Percentiles rank a stretch among this genome's conserved stretches.
Evolutionary conservation across 2,888 invertebrate species (phyloP).

Genomic region (Invenusta paracnida): DNA sequence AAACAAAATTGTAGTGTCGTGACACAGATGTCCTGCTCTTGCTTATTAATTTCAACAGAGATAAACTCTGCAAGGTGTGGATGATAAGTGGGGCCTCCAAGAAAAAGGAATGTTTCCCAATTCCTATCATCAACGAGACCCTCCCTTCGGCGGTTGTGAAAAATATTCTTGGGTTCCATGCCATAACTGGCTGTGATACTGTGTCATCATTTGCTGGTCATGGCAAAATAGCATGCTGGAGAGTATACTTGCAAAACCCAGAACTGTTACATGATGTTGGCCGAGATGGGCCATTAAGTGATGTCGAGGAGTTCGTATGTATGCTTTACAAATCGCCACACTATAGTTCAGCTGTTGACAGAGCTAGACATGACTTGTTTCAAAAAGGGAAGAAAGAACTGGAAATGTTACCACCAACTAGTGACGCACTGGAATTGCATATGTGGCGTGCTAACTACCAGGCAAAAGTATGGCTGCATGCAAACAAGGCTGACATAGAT

Average conservation of each 20-base stretch:
- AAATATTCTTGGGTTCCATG: conserved; percentile 31
- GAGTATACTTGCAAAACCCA: conserved; percentile 5
- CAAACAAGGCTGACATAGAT: conserved; percentile 12
- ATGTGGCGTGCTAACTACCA: conserved; percentile 43
- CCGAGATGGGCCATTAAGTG: conserved; percentile 10
- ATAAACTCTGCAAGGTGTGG: conserved; percentile 22
- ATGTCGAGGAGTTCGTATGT: conserved; percentile 43
- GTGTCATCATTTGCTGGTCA: conserved; percentile 29
- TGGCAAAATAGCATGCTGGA: conserved; percentile 45
- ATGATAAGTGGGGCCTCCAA: conserved; percentile 42
- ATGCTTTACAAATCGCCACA: conserved; percentile 36
- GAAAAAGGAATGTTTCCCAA: not conserved
- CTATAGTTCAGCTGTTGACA: conserved; percentile 28
- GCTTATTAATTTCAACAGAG: conserved; percentile 27
- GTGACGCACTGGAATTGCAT: conserved; percentile 44
- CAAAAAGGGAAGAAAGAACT: conserved; percentile 39
- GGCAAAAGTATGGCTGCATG: conserved; percentile 43
- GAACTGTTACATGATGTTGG: conserved; percentile 38
- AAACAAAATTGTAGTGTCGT: conserved; percentile 9
- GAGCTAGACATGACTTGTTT: conserved; percentile 34
- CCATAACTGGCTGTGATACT: conserved; percentile 10
- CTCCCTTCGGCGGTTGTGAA: conserved; percentile 37
- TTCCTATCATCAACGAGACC: not conserved
- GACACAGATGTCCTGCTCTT: conserved; percentile 34
- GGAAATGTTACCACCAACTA: conserved; percentile 41